Evolutionary conservation across 2,888 invertebrate genomes (phyloP).

Genomic region (Thumatha senex): DNA sequence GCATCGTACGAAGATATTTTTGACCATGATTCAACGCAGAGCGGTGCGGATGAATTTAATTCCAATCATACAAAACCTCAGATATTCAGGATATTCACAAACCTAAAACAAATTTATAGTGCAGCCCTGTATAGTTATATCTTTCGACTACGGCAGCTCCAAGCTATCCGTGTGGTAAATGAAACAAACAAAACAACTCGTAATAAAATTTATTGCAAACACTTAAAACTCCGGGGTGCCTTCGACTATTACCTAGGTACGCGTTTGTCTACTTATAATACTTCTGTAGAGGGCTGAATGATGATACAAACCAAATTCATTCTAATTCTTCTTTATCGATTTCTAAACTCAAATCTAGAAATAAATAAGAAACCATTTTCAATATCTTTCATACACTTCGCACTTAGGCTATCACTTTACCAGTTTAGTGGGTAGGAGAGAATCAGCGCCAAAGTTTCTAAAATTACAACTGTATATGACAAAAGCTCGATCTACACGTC

Average conservation of each 20-base stretch:
- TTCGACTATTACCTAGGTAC: neutral
- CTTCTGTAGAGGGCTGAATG: slow-evolving; percentile 4
- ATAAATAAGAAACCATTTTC: neutral
- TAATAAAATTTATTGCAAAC: slow-evolving; percentile 46
- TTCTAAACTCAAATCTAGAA: neutral
- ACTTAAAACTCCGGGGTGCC: slow-evolving; percentile 29
- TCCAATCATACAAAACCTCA: too few species aligned
- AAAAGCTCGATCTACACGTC: slow-evolving; percentile 20
- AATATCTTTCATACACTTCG: neutral
- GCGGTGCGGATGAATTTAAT: too few species aligned
- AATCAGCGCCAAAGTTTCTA: neutral
- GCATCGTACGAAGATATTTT: too few species aligned
- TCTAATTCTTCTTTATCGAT: neutral
- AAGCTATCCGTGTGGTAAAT: slow-evolving; percentile 17
- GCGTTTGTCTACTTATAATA: slow-evolving; percentile 16
- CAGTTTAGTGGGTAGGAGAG: neutral
- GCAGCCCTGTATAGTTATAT: too few species aligned
- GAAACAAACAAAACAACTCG: slow-evolving; percentile 26
- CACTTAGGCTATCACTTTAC: neutral
- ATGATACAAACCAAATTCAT: neutral
- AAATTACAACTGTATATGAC: neutral
- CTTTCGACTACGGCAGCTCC: too few species aligned
- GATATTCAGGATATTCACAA: too few species aligned
- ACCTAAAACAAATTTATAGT: too few species aligned
- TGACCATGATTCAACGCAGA: too few species aligned